A percentile compares a stretch with the other conserved stretches of the same genome.
Evolutionary conservation across 2,888 invertebrate genomes (phyloP).

Genomic region (Leptarthrus brevirostris): DNA sequence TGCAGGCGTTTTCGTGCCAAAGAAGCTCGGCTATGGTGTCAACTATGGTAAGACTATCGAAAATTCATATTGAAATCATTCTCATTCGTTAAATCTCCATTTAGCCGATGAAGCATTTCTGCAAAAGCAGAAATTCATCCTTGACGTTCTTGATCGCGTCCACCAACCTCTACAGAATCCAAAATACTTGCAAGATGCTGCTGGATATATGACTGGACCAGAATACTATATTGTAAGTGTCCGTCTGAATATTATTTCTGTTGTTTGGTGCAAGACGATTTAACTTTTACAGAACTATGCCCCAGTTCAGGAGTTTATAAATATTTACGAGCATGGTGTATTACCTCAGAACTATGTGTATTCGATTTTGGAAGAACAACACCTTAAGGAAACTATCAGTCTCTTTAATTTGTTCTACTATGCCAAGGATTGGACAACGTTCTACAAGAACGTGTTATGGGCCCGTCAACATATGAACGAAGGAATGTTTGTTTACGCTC

Average conservation of each 20-base stretch:
- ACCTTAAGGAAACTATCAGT: conserved; percentile 70
- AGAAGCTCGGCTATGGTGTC: conserved; percentile 52
- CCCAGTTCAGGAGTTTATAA: conserved; percentile 47
- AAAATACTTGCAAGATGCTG: conserved; percentile 38
- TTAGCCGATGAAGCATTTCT: conserved; percentile 67
- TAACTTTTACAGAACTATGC: conserved; percentile 38
- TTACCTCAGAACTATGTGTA: conserved; percentile 71
- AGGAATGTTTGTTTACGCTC: conserved; percentile 79
- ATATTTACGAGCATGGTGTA: conserved; percentile 62
- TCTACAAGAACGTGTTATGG: conserved; percentile 71
- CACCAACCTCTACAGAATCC: conserved; percentile 45
- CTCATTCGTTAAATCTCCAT: neutral
- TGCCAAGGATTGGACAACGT: conserved; percentile 73
- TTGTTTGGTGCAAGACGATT: neutral
- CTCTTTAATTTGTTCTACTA: conserved; percentile 74
- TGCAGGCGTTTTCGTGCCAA: conserved; percentile 59
- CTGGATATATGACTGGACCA: conserved; percentile 38
- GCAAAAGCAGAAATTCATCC: conserved; percentile 67
- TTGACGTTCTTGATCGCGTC: conserved; percentile 57
- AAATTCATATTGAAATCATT: neutral
- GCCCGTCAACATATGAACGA: conserved; percentile 78
- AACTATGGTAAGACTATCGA: conserved; percentile 39
- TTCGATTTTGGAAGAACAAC: conserved; percentile 69
- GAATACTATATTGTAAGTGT: conserved; percentile 46
- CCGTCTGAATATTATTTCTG: too few relatives aligned